Base-by-base conservation (phyloP, 2,113 vertebrate species). In the Potamarius usumacintae region DNA sequence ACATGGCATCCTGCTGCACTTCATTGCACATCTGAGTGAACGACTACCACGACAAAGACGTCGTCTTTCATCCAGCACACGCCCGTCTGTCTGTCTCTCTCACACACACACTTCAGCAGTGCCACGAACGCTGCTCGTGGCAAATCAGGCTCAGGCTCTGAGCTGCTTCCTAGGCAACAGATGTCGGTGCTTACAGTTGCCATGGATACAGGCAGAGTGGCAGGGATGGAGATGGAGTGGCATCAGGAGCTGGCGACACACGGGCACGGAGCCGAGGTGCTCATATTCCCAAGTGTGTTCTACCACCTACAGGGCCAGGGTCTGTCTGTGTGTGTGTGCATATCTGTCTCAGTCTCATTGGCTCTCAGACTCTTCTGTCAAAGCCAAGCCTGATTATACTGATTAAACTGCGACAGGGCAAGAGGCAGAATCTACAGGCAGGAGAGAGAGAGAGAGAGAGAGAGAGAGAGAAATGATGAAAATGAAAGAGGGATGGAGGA, bases 121-220 rank as follows among this genome's bases (percentile, higher is more conserved):
- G 55, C 18, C 27, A 55, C 55, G 78, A 58, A 88, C 57, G n/a
- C 50, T 27, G 30, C 63, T 80, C 71, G 55, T 42, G 67, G 78
- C 63, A 76, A 82, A 89, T 78, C 57, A 87, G 79, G 76, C 83
- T 88, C 90, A 81, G 92, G 91, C 84, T 92, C 92, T 77, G 85
- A 83, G 88, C 90, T 89, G 90, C 89, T 92, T 91, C 90, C 92
- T 90, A 93, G 91, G 94, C 92, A 95, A 94, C 94, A 89, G 91
- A 89, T 88, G 88, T 89, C 89, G 90, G 90, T 93, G 92, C 93
- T 89, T 93, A 92, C 92, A 80, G 95, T 95, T 95, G 85, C 95
- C 92, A 95, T 95, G 94, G 95, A 92, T 91, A 95, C 87, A 20
- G 55, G 86, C 82, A 63, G 84, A 84, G 58, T 83, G 60, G 87